Base-by-base conservation (phyloP, 1,140 invertebrate genomes). In the Reticulitermes speratus region DNA sequence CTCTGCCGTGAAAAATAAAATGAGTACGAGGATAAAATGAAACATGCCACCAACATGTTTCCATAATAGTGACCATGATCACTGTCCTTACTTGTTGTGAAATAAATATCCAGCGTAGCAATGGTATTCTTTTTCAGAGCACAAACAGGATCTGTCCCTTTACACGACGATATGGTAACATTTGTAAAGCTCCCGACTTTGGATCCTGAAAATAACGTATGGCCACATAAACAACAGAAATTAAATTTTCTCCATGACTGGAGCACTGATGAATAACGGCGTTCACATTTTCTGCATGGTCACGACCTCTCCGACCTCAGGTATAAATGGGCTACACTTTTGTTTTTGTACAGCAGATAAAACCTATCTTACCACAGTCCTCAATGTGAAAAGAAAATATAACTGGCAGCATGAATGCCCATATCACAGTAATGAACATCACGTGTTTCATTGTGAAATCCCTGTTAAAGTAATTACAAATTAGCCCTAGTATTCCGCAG, bases 91-190 rank as follows among this genome's bases (percentile, higher is more conserved):
- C 94, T 89, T 69, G 93, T 89, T 82, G 90, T 93, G 86, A 95
- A 94, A 45, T 92, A 91, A 16, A 95, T 91, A 16, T 89, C 88
- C 85, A 96, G 93, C 6, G 94, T 92, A 3, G 90, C 93, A 87
- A 95, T 95, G 23, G 92, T 92, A 87, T 93, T 93, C 85, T 93
- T 91, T 87, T 92, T 92, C 55, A 95, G 91, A 30, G 93, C 90
- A 88, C 94, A 96, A 88, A 92, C 91, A 86, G 89, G 89, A 86
- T 92, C 92, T 32, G 89, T 90, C 52, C 91, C 90, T 21, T 91
- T 90, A 88, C 95, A 95, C 65, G 92, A 92, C 48, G 92, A 92
- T 59, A 96, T 90, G 3, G 88, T 89, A 8, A 95, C 90, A 55
- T 90, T 91, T 5, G 91, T 90, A 44, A 95, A 91, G 45, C 90